These are phyloP conservation scores for Rhysida immarginata DNA, from an alignment of 1,140 invertebrate genomes.

Conservation along the genomic window DNA sequence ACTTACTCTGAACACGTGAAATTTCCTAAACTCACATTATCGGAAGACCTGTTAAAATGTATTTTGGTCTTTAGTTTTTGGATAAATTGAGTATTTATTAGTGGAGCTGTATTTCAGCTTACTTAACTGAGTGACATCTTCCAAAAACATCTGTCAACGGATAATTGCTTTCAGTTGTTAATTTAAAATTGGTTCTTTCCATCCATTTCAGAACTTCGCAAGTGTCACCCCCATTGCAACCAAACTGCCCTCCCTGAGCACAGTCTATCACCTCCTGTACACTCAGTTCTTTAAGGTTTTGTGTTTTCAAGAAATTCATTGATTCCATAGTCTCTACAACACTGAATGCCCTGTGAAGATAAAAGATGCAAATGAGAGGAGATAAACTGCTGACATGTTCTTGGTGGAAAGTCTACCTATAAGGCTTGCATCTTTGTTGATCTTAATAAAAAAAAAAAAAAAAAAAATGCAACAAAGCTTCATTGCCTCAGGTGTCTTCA, in stretches of 20 bases:
- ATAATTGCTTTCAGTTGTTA: slow-evolving; percentile 45
- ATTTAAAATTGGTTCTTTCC: slow-evolving; percentile 35
- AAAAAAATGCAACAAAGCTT: too few species aligned
- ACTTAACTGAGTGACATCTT: too few species aligned
- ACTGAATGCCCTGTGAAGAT: slow-evolving; percentile 48
- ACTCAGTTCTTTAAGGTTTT: slow-evolving; percentile 42
- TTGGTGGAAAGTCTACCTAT: too few species aligned
- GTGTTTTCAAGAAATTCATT: slow-evolving; percentile 52
- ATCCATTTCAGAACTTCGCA: slow-evolving; percentile 60
- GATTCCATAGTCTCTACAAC: slow-evolving; percentile 57
- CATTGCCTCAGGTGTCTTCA: too few species aligned
- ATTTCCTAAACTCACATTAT: neutral
- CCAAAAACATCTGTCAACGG: slow-evolving; percentile 44
- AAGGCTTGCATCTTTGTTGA: too few species aligned
- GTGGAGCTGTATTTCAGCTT: too few species aligned
- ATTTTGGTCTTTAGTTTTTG: too few species aligned
- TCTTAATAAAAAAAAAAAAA: too few species aligned
- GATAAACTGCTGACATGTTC: too few species aligned
- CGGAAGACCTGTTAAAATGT: neutral
- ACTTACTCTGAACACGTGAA: slow-evolving; percentile 1
- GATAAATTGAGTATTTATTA: too few species aligned
- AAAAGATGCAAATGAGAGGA: too few species aligned
- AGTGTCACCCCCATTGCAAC: slow-evolving; percentile 66
- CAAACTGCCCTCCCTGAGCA: slow-evolving; percentile 49
- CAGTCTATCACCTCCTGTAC: slow-evolving; percentile 76